Evolutionary conservation across 1,140 invertebrate species (phyloP).

Genomic region (Aplysia californica): DNA sequence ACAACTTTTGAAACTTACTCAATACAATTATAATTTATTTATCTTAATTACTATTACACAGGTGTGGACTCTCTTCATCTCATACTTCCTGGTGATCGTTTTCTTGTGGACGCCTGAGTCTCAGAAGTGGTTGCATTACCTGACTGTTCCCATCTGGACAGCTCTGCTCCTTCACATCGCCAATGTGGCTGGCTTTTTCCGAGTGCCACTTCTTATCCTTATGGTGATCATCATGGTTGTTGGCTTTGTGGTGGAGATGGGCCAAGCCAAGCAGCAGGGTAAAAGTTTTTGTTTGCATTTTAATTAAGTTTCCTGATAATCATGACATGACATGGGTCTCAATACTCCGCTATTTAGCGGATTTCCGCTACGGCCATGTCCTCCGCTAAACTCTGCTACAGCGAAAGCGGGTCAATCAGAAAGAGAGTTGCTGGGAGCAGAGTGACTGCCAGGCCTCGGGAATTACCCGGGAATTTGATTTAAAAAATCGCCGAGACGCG

Average conservation of each 20-base stretch:
- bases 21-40: no score
- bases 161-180: slow-evolving; percentile 64
- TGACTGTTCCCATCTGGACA: slow-evolving; percentile 66
- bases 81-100: slow-evolving; percentile 57
- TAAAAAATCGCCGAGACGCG: no score
- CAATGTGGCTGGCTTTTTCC: slow-evolving; percentile 66
- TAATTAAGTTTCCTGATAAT: not conserved
- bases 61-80: slow-evolving; percentile 60
- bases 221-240: slow-evolving; percentile 65
- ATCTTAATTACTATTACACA: no score
- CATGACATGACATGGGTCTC: no score
- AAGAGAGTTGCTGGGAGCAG: no score
- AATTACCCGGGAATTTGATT: no score
- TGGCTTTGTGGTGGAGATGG: slow-evolving; percentile 61
- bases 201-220: slow-evolving; percentile 67
- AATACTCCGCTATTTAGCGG: no score
- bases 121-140: slow-evolving; percentile 40
- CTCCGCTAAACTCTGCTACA: no score
- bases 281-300: not conserved
- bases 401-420: no score
- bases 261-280: slow-evolving; percentile 34
- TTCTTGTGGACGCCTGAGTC: slow-evolving; percentile 56
- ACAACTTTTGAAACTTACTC: no score
- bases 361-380: no score
- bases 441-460: no score